Percentiles rank a stretch among this genome's conserved stretches.
These are phyloP conservation scores for Gymnothorax javanicus DNA, from an alignment of 2,797 vertebrate species.

Conservation along the genomic window DNA sequence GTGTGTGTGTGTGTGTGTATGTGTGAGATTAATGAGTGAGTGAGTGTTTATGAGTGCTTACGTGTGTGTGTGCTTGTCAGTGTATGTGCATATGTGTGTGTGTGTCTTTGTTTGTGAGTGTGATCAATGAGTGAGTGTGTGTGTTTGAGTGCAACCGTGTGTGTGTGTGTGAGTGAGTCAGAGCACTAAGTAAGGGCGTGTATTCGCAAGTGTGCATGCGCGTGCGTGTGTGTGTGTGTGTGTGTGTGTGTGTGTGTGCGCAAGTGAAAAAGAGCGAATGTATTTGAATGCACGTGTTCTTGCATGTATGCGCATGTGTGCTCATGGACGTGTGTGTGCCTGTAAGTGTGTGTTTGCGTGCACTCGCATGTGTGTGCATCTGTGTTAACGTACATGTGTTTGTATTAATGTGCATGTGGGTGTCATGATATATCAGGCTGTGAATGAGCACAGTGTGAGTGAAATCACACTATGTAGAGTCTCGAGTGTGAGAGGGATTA, in stretches of 20 bases:
- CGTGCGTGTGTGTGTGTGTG: constrained; percentile 19
- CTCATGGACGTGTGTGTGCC: too few species aligned
- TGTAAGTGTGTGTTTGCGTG: too few species aligned
- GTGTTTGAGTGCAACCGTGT: constrained; percentile 15
- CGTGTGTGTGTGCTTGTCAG: not conserved
- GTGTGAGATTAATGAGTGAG: not conserved
- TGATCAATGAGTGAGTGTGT: constrained; percentile 8
- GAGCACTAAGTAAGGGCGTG: constrained; percentile 1
- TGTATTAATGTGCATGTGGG: constrained; percentile 7
- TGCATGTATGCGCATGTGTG: too few species aligned
- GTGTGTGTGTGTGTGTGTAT: not conserved
- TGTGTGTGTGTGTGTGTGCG: constrained; percentile 35
- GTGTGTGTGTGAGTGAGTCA: constrained; percentile 33
- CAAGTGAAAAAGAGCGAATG: too few species aligned
- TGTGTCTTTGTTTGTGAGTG: not conserved
- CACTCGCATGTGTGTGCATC: not conserved
- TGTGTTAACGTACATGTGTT: not conserved
- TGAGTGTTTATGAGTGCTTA: not conserved
- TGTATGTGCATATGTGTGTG: not conserved
- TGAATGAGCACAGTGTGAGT: too few species aligned
- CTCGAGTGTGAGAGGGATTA: too few species aligned
- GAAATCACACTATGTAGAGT: too few species aligned
- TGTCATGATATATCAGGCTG: not conserved
- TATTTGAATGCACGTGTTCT: too few species aligned
- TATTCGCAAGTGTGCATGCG: constrained; percentile 25